Base-by-base conservation (phyloP, 2,113 vertebrate species). In the Odocoileus virginianus region DNA sequence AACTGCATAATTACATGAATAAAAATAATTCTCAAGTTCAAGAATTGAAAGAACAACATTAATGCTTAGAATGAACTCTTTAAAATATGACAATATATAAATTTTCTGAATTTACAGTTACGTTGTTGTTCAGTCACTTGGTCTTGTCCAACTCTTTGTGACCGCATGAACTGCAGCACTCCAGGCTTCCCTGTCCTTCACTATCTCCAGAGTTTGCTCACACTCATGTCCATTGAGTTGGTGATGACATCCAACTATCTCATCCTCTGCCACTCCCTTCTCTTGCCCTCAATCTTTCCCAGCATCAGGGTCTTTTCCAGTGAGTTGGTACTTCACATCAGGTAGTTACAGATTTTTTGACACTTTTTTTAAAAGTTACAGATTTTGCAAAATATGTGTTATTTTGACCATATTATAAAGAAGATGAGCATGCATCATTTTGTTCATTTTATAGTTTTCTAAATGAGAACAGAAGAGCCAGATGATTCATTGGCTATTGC, bases 11-110 rank as follows among this genome's bases (percentile, higher is more conserved):
- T 61, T 94, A 61, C 50, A n/a, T 52, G 82, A 25, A 91, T 76
- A 87, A 90, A 93, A 89, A 92, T 79, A 76, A 40, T 93, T 71
- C 43, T 94, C 84, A 96, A 86, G 82, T 87, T 90, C 33, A 83
- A 93, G 47, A 57, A 90, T 6, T 47, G 52, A 21, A 81, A 85
- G 64, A 89, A 30, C 45, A 89, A 92, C 23, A 97, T 94, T 88
- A 87, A 61, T 54, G 87, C 23, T 87, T 89, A 82, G 33, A 87
- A 87, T 89, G 23, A 96, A 71, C 54, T 91, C 27, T 74, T 58
- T 74, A 64, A 43, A 95, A n/a, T 71, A 55, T 79, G 33, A 85
- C 33, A 86, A 36, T 79, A 43, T 92, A n/a, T 88, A 78, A 47
- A n/a, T 61, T 83, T 78, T 85, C 64, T 82, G 67, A 61, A 36